A percentile compares a stretch with the other conserved stretches of the same genome.
Conservation (phyloP, 2,888 invertebrate genomes). For the Chymomyza procnemis region DNA sequence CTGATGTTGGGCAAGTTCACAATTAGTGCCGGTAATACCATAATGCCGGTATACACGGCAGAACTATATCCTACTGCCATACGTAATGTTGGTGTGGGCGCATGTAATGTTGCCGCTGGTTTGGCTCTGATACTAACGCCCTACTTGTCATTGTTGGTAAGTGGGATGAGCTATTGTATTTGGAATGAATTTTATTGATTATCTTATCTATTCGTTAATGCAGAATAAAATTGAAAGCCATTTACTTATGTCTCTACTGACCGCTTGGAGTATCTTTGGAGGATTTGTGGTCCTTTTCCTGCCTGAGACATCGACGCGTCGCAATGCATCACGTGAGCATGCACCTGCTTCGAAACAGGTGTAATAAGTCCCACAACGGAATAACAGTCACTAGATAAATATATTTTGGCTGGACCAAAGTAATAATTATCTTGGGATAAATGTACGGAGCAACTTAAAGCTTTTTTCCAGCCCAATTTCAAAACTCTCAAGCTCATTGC, state of each 20-base stretch:
- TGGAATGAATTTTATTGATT: not conserved
- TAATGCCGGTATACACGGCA: conserved; percentile 87
- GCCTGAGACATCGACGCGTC: conserved; percentile 83
- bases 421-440: conserved; percentile 22
- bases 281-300: conserved; percentile 86
- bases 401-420: conserved; percentile 77
- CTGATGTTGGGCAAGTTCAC: conserved; percentile 90
- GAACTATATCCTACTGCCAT: conserved; percentile 86
- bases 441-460: conserved; percentile 27
- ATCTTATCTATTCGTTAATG: not conserved
- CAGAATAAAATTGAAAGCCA: conserved; percentile 84
- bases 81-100: conserved; percentile 85
- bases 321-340: conserved; percentile 23
- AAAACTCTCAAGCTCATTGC: conserved; percentile 6
- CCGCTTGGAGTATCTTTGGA: conserved; percentile 84
- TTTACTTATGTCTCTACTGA: conserved; percentile 85
- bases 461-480: not conserved
- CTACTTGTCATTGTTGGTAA: conserved; percentile 87
- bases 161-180: conserved; percentile 48
- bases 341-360: conserved; percentile 57
- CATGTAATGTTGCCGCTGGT: conserved; percentile 87
- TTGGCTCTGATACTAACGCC: conserved; percentile 87
- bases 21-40: conserved; percentile 88
- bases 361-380: conserved; percentile 39
- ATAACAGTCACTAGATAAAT: conserved; percentile 30